Conservation (phyloP, 2,888 invertebrate species). For the Ischnus inquisitorius region DNA sequence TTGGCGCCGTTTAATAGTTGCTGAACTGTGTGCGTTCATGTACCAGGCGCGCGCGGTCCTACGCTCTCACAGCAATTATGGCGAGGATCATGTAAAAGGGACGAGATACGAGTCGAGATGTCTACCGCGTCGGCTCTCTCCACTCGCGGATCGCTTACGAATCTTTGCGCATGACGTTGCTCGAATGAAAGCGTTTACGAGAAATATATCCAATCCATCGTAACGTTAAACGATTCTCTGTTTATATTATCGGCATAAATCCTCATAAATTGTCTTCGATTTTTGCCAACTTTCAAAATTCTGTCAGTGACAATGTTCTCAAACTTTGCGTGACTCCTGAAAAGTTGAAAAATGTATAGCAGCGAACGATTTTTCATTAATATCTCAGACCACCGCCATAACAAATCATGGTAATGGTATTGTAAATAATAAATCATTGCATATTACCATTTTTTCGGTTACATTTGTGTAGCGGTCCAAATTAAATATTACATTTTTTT, state of each 20-base stretch:
- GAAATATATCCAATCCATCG: constrained; percentile 51
- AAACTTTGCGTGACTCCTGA: neutral
- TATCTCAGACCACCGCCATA: too few species aligned
- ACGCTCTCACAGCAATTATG: constrained; percentile 66
- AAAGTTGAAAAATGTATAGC: neutral
- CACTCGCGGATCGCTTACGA: constrained; percentile 48
- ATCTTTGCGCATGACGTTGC: constrained; percentile 33
- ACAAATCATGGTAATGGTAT: too few species aligned
- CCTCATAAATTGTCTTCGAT: constrained; percentile 5
- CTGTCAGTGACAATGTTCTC: too few species aligned
- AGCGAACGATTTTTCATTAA: neutral
- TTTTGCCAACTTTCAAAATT: constrained; percentile 15
- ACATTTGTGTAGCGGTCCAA: too few species aligned
- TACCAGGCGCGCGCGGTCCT: constrained; percentile 19
- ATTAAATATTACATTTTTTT: neutral
- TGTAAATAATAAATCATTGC: too few species aligned
- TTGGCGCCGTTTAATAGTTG: constrained; percentile 67
- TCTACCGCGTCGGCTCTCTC: constrained; percentile 39
- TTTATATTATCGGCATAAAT: constrained; percentile 20
- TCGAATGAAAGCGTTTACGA: constrained; percentile 57
- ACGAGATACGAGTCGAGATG: constrained; percentile 66
- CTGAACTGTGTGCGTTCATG: constrained; percentile 50
- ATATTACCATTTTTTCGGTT: too few species aligned
- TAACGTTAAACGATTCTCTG: constrained; percentile 40
- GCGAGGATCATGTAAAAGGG: constrained; percentile 61